These are phyloP conservation scores for Oreochromis tanganicae DNA, from an alignment of 2,113 vertebrate genomes.

Conservation along the genomic window DNA sequence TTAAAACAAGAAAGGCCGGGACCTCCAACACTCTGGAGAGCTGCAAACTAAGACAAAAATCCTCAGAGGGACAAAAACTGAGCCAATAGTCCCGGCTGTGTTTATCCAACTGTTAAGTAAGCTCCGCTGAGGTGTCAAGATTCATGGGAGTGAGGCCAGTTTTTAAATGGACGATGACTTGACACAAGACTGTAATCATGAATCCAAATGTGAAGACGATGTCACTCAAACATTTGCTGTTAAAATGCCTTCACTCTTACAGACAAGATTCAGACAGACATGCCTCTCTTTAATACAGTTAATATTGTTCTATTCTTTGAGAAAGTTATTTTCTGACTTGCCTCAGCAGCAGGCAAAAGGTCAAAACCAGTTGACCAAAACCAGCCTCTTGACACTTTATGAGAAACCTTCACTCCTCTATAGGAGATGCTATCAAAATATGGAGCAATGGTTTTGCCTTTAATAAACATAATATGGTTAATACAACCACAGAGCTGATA, in stretches of 20 bases:
- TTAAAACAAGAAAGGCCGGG: background rate
- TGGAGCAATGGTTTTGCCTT: background rate
- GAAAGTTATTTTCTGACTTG: background rate
- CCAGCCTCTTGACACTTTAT: background rate
- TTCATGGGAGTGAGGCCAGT: background rate
- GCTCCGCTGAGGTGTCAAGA: background rate
- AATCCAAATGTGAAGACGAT: background rate
- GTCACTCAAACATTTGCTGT: background rate
- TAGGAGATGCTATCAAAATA: background rate
- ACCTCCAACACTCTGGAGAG: background rate
- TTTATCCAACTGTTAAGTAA: slow-evolving; percentile 7
- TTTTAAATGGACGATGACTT: slow-evolving; percentile 16
- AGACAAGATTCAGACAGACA: background rate
- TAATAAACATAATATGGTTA: background rate
- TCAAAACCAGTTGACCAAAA: background rate
- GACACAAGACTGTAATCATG: background rate
- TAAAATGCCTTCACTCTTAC: background rate
- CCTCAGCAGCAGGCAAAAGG: background rate
- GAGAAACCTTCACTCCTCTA: background rate
- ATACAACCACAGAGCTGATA: background rate
- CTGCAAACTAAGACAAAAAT: background rate
- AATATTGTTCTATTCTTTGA: background rate
- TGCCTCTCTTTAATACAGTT: background rate
- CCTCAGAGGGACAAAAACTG: background rate
- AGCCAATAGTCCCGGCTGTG: background rate